Base-by-base conservation (phyloP, 2,113 vertebrate species). In the Alouatta palliata region DNA sequence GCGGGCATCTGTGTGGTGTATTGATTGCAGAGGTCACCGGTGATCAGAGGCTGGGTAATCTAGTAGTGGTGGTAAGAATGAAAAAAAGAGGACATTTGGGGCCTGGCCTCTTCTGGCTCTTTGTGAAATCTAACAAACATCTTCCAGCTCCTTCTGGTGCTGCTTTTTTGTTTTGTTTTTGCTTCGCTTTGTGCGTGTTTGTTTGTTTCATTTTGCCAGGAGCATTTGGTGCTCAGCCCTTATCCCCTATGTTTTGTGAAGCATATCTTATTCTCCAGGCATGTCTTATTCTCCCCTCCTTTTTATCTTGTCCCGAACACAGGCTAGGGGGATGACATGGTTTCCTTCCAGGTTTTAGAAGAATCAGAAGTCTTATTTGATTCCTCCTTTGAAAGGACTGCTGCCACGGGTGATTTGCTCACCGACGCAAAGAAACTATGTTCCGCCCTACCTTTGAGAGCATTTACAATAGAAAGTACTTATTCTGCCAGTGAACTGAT, bases 301-400 rank as follows among this genome's bases (percentile, higher is more conserved):
- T 92, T 96, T 80, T 77, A 37, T 87, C 82, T 93, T 73, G 13
- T 45, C 81, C 37, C 47, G 47, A 47, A 88, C n/a, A 52, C 37
- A 47, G 27, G 8, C 25, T n/a, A 14, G 16, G 37, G 37, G 6
- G 30, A 49, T 77, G 70, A 25, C 64, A 71, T 94, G 61, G 27
- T 35, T 85, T 94, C 70, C 76, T 90, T 96, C 81, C 20, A 64
- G 21, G 47, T 80, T 82, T 88, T 56, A 61, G 14, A 95, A 80
- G 79, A 94, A 96, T 77, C 83, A 25, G 56, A 66, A 56, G 3
- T 85, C 64, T 68, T 90, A 6, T 95, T 88, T 92, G 89, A 93
- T 93, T 94, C 61, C 66, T 68, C 23, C 68, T 95, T 49, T 93
- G 87, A 93, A 96, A 96, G 73, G 23, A 37, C n/a, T 64, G n/a